Conservation (phyloP, 1,140 invertebrate species). For the Riptortus pedestris region DNA sequence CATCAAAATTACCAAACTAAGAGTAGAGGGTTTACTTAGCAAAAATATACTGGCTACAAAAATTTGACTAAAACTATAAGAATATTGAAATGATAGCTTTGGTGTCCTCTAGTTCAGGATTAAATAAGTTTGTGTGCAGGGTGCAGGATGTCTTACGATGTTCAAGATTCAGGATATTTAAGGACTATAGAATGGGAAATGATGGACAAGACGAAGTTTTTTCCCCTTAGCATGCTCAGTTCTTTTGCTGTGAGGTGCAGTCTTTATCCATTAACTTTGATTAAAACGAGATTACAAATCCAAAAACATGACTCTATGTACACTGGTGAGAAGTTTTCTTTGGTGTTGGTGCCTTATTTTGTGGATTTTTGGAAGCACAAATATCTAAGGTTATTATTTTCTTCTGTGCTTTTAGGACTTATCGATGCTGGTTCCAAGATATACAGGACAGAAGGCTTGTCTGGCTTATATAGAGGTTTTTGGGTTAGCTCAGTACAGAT, state of each 20-base stretch:
- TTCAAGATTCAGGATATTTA: constrained; percentile 23
- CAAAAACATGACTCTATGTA: constrained; percentile 76
- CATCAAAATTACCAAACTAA: neutral
- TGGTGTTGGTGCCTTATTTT: neutral
- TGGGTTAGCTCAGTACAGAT: constrained; percentile 83
- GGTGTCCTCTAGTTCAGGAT: neutral
- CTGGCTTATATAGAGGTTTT: constrained; percentile 88
- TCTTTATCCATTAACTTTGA: constrained; percentile 90
- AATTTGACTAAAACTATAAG: neutral
- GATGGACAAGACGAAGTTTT: constrained; percentile 93
- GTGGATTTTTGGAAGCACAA: neutral
- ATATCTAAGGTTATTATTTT: neutral
- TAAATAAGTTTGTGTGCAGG: neutral
- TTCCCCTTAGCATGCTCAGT: constrained; percentile 78
- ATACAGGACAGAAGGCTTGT: constrained; percentile 70
- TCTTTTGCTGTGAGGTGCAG: constrained; percentile 78
- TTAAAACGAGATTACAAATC: constrained; percentile 91
- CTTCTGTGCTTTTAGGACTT: constrained; percentile 48
- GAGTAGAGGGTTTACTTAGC: constrained; percentile 6
- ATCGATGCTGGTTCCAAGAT: constrained; percentile 88
- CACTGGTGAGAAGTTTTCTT: constrained; percentile 44
- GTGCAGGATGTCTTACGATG: neutral
- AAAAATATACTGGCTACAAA: neutral
- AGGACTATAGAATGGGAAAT: constrained; percentile 93
- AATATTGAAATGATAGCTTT: constrained; percentile 1